Percentiles rank a stretch among this genome's conserved stretches.
These are phyloP conservation scores for Trochalopteron elliotii DNA, from an alignment of 2,113 vertebrate genomes.

Conservation along the genomic window DNA sequence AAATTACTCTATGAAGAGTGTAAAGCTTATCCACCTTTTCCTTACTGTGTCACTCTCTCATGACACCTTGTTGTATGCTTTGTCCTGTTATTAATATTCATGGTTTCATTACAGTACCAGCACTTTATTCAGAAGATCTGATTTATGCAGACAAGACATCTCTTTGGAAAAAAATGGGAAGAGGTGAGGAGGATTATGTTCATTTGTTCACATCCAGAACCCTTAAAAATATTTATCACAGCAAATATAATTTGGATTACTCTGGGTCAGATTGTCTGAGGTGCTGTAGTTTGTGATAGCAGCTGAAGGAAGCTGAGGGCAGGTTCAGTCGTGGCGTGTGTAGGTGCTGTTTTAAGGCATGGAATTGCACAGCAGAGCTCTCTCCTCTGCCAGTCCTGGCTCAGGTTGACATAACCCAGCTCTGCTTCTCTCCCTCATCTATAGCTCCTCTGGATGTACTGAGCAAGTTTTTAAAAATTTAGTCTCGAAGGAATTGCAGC, in stretches of 20 bases:
- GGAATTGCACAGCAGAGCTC: background rate
- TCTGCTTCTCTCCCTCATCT: background rate
- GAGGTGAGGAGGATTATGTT: background rate
- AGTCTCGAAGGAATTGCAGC: background rate
- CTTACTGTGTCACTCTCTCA: background rate
- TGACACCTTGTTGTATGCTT: conserved; percentile 4
- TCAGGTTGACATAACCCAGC: background rate
- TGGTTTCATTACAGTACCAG: background rate
- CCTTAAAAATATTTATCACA: background rate
- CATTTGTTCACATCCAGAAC: background rate
- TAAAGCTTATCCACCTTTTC: conserved; percentile 9
- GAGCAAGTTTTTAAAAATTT: background rate
- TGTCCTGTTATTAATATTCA: conserved; percentile 35
- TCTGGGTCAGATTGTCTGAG: background rate
- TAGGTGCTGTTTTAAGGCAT: background rate
- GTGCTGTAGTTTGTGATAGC: background rate
- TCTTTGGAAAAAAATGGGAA: background rate
- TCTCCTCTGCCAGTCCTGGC: background rate
- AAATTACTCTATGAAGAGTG: conserved; percentile 25
- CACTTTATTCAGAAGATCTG: background rate
- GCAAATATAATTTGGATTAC: background rate
- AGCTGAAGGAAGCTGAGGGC: background rate
- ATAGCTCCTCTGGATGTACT: background rate
- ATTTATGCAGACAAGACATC: background rate
- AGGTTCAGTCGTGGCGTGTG: rapidly evolving